Base-by-base conservation (phyloP, 2,888 invertebrate species). In the Erebia epiphron region DNA sequence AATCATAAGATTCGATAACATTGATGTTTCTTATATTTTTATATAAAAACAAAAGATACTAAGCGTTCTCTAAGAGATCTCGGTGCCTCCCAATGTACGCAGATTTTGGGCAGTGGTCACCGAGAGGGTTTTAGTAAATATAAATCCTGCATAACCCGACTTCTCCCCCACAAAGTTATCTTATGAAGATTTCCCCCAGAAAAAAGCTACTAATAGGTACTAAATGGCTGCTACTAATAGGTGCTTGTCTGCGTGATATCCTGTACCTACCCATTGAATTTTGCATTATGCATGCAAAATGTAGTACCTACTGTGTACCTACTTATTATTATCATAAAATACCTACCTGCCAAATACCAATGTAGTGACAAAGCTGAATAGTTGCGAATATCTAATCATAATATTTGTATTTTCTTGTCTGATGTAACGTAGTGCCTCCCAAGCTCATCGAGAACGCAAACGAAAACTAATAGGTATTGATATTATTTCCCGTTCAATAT, bases 401-500 rank as follows among this genome's bases (percentile, higher is more conserved):
- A 49, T 54, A 61, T 46, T 16, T 16, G 43, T 18, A 61, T 43
- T 43, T 16, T 61, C 16, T 61, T 58, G 41, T 41, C 58, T 35
- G 35, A 58, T 41, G 35, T 35, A 35, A 11, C 9, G 9, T 13
- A 46, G 46, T 11, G 13, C 46, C 3, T 11, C 35, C 35, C 16
- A 58, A 26, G 26, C 13, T 26, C 7, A 26, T 13, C 14, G 21
- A 7, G 26, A 21, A 14, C 1, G 26, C 21, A 57, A 26, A 21
- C 21, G 26, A 57, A 57, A 26, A 13, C 57, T 57, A 10, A 62
- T 21, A 49, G 62, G 14, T 18, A 64, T 61, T 18, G 49, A 49
- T 62, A 65, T 43, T 13, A 26, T 43, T 58, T 54, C 54, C 43
- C 18, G 43, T 60, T 52, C 52, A 58, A 71, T 43, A 54, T 35